Conservation (phyloP, 2,888 invertebrate genomes). For the Apeira syringaria region DNA sequence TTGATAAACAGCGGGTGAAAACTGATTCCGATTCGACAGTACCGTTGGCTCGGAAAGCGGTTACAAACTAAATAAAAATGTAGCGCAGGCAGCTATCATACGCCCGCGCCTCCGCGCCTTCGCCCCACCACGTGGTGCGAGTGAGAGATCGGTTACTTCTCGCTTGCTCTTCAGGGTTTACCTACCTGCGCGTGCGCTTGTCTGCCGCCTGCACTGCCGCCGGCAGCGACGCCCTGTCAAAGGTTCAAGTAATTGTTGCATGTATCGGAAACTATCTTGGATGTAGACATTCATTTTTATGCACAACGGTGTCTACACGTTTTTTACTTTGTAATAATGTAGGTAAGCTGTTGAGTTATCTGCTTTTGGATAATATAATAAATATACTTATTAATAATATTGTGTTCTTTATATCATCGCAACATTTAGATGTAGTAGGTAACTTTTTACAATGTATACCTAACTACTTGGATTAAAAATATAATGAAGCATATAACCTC, state of each 20-base stretch:
- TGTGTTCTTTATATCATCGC: no score
- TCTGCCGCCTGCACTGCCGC: conserved; percentile 60
- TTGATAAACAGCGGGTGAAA: conserved; percentile 51
- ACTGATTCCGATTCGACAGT: conserved; percentile 38
- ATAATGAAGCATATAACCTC: no score
- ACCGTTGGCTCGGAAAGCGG: conserved; percentile 60
- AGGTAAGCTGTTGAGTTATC: neutral
- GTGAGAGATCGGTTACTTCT: conserved; percentile 46
- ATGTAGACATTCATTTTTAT: conserved; percentile 37
- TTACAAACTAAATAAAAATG: conserved; percentile 83
- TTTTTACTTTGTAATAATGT: conserved; percentile 26
- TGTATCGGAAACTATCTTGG: conserved; percentile 48
- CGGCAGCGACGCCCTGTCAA: conserved; percentile 77
- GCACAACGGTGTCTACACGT: conserved; percentile 33
- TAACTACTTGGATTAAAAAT: no score
- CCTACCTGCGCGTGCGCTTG: conserved; percentile 79
- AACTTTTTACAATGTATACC: no score
- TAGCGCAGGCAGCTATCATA: conserved; percentile 77
- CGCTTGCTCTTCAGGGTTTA: conserved; percentile 55
- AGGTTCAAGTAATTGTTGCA: conserved; percentile 72
- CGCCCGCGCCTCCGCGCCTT: conserved; percentile 63
- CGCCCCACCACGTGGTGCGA: conserved; percentile 75
- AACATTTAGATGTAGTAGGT: no score
- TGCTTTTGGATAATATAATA: no score
- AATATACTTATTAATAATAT: no score